phyloP scores from a whole-genome alignment of 64 coral and sea anemone genomes.

The Pocillopora damicornis region DNA sequence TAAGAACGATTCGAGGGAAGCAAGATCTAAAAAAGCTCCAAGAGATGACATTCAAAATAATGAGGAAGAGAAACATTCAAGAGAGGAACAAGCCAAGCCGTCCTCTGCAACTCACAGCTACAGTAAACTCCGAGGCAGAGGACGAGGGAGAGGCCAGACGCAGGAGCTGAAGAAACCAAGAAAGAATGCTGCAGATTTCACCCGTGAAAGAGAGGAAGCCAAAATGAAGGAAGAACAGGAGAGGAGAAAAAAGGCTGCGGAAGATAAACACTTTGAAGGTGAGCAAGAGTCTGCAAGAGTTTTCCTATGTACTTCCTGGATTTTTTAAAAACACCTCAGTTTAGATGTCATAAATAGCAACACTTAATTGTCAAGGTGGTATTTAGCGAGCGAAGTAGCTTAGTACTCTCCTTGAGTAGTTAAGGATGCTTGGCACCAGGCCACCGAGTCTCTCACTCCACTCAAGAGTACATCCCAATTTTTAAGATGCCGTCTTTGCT shows the following conservation, averaged over 20 bases:
- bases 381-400: no score
- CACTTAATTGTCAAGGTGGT: no score
- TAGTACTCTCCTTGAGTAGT: no score
- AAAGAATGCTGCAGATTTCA: slow-evolving; percentile 88
- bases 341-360: no score
- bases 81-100: not conserved
- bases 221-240: slow-evolving; percentile 57
- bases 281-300: not conserved
- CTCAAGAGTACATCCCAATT: not conserved
- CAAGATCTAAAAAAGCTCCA: slow-evolving; percentile 5
- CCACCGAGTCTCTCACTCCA: no score
- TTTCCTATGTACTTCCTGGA: not conserved
- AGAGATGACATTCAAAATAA: not conserved
- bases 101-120: slow-evolving; percentile 42
- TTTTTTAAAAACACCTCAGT: no score
- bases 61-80: not conserved
- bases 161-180: slow-evolving; percentile 75
- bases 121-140: slow-evolving; percentile 66
- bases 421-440: no score
- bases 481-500: not conserved
- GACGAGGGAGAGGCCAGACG: slow-evolving; percentile 51
- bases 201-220: slow-evolving; percentile 70
- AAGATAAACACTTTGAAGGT: slow-evolving; percentile 78
- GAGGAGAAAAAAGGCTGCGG: slow-evolving; percentile 24
- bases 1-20: slow-evolving; percentile 38